Evolutionary conservation across 2,888 invertebrate genomes (phyloP), one percentile per base, ranked within the genome.

Genomic region (Parnassius apollo): DNA sequence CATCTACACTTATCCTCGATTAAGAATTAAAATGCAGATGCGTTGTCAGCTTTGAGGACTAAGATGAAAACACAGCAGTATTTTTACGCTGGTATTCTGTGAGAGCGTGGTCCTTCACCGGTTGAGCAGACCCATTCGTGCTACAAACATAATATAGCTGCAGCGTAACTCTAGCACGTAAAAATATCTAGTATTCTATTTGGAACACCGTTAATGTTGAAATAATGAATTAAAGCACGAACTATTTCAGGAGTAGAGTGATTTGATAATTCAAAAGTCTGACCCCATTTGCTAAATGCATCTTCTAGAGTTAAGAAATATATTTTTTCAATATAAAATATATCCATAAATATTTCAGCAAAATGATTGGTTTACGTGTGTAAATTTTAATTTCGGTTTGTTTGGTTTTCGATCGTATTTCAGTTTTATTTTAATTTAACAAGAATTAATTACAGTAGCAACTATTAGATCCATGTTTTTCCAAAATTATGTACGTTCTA

Each of bases 391-490:
- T 51, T 18, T 9, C 11, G 51, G 10, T 25, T 51, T 51, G 8
- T 25, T 13, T 9, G 51, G 51, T 51, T 51, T 51, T 7, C 51
- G 22, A n/a, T 53, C 53, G n/a, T 9, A 42, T 53, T 53, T 53
- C 35, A 42, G 4, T 42, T 53, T 53, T 42, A 42, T 53, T n/a
- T 42, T 42, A 11, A 4, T 42, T 18, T 53, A 42, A 2, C 53
- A 53, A 12, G 42, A 11, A 12, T 53, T 42, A 2, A 53, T 53
- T 12, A 53, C n/a, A 1, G 2, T 35, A 11, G 52, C 10, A 35
- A 52, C 52, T 9, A 35, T 52, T 52, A 22, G 9, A 25, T 52
- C 11, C 22, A 52, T 52, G 25, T 52, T 52, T 52, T 10, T 18
- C 52, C 52, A 52, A 9, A 10, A 52, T 2, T 3, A 25, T 9